A percentile compares a stretch with the other conserved stretches of the same genome.
Conservation (phyloP, 2,113 vertebrate species). For the Macrotis lagotis region DNA sequence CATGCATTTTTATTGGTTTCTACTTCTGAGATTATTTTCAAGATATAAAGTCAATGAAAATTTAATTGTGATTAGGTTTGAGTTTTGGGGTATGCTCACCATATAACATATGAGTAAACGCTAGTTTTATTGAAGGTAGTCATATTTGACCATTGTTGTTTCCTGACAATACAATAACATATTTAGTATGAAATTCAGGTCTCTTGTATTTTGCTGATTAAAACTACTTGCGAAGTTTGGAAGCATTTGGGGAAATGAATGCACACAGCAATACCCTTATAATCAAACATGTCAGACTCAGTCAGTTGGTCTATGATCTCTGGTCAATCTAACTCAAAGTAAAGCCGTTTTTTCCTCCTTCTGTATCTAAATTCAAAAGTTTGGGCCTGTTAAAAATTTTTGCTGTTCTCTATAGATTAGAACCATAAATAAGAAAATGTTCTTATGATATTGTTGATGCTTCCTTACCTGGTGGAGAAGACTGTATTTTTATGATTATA, state of each 20-base stretch:
- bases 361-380: background rate
- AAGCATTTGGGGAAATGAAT: constrained; percentile 48
- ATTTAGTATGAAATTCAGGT: background rate
- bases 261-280: background rate
- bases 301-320: background rate
- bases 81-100: background rate
- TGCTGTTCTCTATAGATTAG: background rate
- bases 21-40: constrained; percentile 60
- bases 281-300: background rate
- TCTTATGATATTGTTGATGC: constrained; percentile 18
- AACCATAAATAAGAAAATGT: background rate
- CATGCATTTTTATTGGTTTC: constrained; percentile 72
- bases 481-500: background rate
- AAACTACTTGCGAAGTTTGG: background rate
- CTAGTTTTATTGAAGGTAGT: background rate
- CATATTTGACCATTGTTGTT: background rate
- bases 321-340: background rate
- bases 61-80: constrained; percentile 45
- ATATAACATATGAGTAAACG: constrained; percentile 1
- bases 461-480: background rate
- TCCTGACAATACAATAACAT: background rate
- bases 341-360: background rate
- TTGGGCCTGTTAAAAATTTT: constrained; percentile 28
- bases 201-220: constrained; percentile 30
- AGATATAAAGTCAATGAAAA: constrained; percentile 54